Evolutionary conservation across 2,113 vertebrate genomes (phyloP), one percentile per base, ranked within the genome.

Genomic region (Festucalex cinctus): DNA sequence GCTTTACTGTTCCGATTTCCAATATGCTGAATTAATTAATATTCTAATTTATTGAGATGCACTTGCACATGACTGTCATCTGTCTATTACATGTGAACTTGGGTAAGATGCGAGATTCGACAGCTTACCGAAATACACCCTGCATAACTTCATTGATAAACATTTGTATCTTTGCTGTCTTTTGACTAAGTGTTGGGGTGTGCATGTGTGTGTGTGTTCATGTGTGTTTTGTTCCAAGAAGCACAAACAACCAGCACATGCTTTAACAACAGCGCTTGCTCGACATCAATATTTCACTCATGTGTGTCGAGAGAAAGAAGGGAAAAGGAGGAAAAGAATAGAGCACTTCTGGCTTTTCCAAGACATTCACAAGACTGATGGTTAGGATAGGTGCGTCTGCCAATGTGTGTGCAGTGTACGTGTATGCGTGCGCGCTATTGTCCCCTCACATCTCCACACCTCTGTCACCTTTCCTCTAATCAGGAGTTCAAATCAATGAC

Each of bases 401-500:
- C 32, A 10, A 71, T 69, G 69, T 53, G 64, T 64, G 65, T 63
- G 39, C 12, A 12, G 28, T 32, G 28, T 32, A 32, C 74, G 57
- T 58, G 63, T 65, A 62, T 63, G 62, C 46, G 62, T 64, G 51
- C 56, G 53, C 61, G 24, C 7, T 12, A 26, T 41, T 24, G 60
- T 17, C 78, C 76, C 72, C 73, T 78, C 75, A 76, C 79, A 73
- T 81, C 75, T 85, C 75, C 86, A 77, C 85, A 86, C 88, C 89
- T 89, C 84, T 90, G 87, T 91, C 89, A 92, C 89, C 86, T 88
- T 84, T 85, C 84, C 86, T 90, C 88, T 90, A 90, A 91, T 91
- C 89, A 90, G 88, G 88, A 91, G 86, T 87, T 83, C 89, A 91
- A 91, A 92, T 92, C 91, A 92, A 92, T 92, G 89, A 91, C 84